These are phyloP conservation scores for Orthosia gothica DNA, from an alignment of 2,888 invertebrate genomes.

Conservation along the genomic window DNA sequence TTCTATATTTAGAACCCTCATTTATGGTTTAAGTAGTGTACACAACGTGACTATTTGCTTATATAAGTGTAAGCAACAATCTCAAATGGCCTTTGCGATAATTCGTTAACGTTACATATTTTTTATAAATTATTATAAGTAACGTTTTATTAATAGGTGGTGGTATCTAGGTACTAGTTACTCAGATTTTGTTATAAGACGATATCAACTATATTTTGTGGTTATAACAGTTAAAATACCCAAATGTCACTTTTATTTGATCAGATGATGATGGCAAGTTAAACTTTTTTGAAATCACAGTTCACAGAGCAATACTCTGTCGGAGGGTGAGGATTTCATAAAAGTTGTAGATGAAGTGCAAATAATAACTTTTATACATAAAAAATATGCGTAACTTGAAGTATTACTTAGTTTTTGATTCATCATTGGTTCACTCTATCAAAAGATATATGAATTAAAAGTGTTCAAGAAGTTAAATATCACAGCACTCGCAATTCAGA, in stretches of 20 bases:
- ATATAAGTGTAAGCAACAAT: background rate
- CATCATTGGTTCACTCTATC: too few relatives aligned
- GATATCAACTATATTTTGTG: background rate
- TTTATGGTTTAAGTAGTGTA: background rate
- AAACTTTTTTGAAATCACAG: too few relatives aligned
- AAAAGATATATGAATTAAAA: too few relatives aligned
- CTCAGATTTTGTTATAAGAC: background rate
- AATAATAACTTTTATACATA: too few relatives aligned
- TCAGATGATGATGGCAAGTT: background rate
- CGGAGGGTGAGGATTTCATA: too few relatives aligned
- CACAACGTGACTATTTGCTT: background rate
- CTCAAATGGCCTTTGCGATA: background rate
- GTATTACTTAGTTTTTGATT: too few relatives aligned
- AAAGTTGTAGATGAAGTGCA: too few relatives aligned
- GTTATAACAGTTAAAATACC: background rate
- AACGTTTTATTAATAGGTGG: background rate
- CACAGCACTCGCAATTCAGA: too few relatives aligned
- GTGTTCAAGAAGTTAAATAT: too few relatives aligned
- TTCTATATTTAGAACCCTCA: background rate
- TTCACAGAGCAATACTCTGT: too few relatives aligned
- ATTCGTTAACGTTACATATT: background rate
- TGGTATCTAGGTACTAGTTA: background rate
- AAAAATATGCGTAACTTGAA: too few relatives aligned
- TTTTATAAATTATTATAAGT: background rate
- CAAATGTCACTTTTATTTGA: background rate